Conservation (phyloP, 2,888 invertebrate genomes). For the Lissonota sp. region DNA sequence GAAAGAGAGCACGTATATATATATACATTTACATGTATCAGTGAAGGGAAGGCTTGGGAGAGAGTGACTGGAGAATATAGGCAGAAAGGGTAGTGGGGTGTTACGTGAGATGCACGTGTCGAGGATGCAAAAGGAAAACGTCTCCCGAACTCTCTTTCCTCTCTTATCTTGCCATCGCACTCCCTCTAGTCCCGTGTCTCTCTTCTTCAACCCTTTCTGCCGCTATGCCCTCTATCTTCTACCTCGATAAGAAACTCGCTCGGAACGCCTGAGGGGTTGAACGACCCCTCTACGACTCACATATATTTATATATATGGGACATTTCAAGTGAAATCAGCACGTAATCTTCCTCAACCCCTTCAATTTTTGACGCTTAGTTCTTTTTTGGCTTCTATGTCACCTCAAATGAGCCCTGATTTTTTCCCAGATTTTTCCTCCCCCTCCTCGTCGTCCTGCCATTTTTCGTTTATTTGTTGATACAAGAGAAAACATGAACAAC, state of each 20-base stretch:
- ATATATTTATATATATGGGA: constrained; percentile 1
- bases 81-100: constrained; percentile 23
- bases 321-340: too few species aligned
- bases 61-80: constrained; percentile 30
- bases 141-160: constrained; percentile 39
- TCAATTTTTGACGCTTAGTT: too few species aligned
- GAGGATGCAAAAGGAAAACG: constrained; percentile 57
- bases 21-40: constrained; percentile 3
- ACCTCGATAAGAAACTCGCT: constrained; percentile 57
- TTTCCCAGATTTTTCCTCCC: too few species aligned
- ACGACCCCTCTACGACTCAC: constrained; percentile 49
- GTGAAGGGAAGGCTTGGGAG: constrained; percentile 24
- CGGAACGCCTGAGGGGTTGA: constrained; percentile 59
- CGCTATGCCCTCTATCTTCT: constrained; percentile 44
- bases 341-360: too few species aligned
- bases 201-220: constrained; percentile 47
- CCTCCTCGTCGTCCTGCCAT: too few species aligned
- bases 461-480: too few species aligned
- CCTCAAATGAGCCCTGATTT: too few species aligned
- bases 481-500: too few species aligned
- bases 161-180: constrained; percentile 30
- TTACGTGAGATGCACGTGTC: constrained; percentile 60
- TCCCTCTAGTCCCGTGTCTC: constrained; percentile 20
- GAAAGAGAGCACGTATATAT: constrained; percentile 34
- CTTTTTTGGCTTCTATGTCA: too few species aligned